Evolutionary conservation across 1,140 invertebrate genomes (phyloP), one percentile per base, ranked within the genome.

Genomic region (Phortica variegata): DNA sequence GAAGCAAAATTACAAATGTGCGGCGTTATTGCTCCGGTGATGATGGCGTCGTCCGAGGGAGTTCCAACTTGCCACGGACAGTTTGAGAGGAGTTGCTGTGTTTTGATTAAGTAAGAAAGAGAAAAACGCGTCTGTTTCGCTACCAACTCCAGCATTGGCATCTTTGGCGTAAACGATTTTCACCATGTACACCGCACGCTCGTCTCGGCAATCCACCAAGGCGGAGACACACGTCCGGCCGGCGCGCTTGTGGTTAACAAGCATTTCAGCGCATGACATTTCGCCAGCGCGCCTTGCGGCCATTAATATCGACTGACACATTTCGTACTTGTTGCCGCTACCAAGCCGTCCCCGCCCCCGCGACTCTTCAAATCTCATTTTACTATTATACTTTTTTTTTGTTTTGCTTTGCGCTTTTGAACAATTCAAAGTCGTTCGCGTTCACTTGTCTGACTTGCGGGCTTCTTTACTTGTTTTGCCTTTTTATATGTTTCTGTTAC

Each of bases 1-100:
- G 63, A 68, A 68, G 63, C 63, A 68, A 68, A 60, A 68, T 68
- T 68, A 68, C 63, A 68, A 68, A 68, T 68, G 63, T 68, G 63
- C 69, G 63, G 63, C 63, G 63, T 68, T 68, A 68, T 68, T 68
- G 63, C 63, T 65, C 60, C 54, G 63, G 65, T 60, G 63, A 65
- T 69, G 63, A 63, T 63, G 63, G 50, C 55, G 58, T 43, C 16
- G 12, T 29, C 26, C 6, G 26, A 29, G 26, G 33, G 17, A 57
- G 36, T 33, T 29, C 42, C 47, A 61, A 52, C 45, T 31, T 26
- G 41, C 32, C 50, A 37, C 42, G 8, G 32, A 6, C 26, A 29
- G 12, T 29, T 6, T 29, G 23, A 18, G 36, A 39, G 50, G 47
- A 49, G 31, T 44, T 44, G 53, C 53, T 40, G 20, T 44, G 51